Percentiles rank a stretch among this genome's conserved stretches.
These are phyloP conservation scores for Cottus gobio DNA, from an alignment of 2,113 vertebrate species.

Conservation along the genomic window DNA sequence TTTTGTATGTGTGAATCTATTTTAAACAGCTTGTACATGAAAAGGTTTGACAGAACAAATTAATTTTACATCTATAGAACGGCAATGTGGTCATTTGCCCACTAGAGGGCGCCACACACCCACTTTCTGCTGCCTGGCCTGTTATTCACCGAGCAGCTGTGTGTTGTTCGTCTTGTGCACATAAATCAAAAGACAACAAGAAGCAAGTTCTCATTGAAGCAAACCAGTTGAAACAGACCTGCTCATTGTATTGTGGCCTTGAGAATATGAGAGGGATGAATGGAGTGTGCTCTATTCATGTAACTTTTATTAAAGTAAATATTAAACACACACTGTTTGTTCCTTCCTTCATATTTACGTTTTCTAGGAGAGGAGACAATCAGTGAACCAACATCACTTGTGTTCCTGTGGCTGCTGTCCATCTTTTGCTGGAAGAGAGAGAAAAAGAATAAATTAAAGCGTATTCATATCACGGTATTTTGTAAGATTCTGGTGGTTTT, in stretches of 20 bases:
- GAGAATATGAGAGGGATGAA: not conserved
- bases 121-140: not conserved
- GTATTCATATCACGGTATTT: no score
- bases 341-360: constrained; percentile 3
- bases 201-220: not conserved
- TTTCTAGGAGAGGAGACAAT: not conserved
- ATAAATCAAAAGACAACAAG: not conserved
- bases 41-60: not conserved
- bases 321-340: not conserved
- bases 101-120: constrained; percentile 57
- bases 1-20: not conserved
- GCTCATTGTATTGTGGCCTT: not conserved
- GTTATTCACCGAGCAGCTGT: no score
- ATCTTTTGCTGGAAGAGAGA: constrained; percentile 42
- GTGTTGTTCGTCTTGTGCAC: not conserved
- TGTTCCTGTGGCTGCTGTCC: constrained; percentile 31
- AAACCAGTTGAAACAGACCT: not conserved
- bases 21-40: not conserved
- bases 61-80: no score
- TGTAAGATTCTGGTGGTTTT: no score
- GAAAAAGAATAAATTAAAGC: not conserved
- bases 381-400: not conserved
- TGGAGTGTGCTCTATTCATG: not conserved
- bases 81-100: constrained; percentile 7
- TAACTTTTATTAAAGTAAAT: not conserved